These are phyloP conservation scores for Heteromormyrus szaboi DNA, from an alignment of 2,797 vertebrate species.

Conservation along the genomic window DNA sequence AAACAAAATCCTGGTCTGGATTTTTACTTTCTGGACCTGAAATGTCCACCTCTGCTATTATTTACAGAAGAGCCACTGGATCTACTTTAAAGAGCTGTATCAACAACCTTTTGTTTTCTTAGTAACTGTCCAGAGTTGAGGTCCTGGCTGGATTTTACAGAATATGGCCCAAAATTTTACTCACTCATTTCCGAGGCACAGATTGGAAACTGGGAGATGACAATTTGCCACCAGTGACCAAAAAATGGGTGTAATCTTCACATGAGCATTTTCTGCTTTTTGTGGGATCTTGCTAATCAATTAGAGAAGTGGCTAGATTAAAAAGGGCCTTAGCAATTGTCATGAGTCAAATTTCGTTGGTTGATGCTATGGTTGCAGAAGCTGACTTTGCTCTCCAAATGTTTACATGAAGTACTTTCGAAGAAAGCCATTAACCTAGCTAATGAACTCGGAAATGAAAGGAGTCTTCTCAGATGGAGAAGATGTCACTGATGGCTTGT, in stretches of 20 bases:
- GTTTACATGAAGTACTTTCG: neutral
- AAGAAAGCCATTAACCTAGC: conserved; percentile 6
- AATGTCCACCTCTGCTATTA: neutral
- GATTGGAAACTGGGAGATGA: neutral
- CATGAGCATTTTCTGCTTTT: neutral
- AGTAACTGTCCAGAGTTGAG: neutral
- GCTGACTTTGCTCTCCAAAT: neutral
- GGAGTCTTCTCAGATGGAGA: neutral
- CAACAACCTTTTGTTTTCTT: neutral
- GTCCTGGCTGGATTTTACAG: neutral
- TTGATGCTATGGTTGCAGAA: neutral
- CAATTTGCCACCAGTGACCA: neutral
- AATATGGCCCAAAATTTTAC: neutral
- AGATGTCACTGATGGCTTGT: conserved; percentile 44
- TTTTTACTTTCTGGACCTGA: neutral
- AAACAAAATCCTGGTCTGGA: neutral
- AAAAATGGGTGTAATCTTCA: neutral
- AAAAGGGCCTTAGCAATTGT: neutral
- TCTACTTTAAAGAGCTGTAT: neutral
- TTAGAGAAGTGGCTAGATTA: neutral
- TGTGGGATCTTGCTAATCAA: neutral
- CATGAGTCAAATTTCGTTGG: neutral
- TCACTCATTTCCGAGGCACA: neutral
- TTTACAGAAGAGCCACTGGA: neutral
- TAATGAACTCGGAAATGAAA: neutral